Conservation (phyloP, 2,113 vertebrate genomes). For the Myotis brandtii region DNA sequence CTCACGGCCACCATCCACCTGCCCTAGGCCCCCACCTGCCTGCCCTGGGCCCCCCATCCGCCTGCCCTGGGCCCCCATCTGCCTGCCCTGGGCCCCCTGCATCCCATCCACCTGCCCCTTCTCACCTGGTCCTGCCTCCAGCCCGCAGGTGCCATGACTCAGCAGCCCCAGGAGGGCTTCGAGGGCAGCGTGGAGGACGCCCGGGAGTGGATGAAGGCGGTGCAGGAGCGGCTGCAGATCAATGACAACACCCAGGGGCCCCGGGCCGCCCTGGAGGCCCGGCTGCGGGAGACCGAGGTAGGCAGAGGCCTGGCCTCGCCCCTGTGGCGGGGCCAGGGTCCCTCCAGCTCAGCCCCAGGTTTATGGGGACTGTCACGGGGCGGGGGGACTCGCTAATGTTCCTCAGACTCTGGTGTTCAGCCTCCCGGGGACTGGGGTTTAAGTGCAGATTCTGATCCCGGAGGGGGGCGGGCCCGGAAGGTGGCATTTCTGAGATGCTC, state of each 20-base stretch:
- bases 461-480: background rate
- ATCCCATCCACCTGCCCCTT: background rate
- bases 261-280: conserved; percentile 91
- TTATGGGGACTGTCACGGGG: background rate
- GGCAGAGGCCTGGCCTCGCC: rapidly evolving
- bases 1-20: rapidly evolving
- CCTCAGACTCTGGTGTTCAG: background rate
- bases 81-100: no score
- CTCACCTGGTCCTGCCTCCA: conserved; percentile 34
- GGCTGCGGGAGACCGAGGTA: conserved; percentile 95
- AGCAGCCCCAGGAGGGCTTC: conserved; percentile 93
- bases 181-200: conserved; percentile 89
- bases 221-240: conserved; percentile 91
- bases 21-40: rapidly evolving
- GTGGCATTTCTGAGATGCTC: background rate
- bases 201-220: conserved; percentile 91
- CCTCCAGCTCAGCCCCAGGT: background rate
- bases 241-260: conserved; percentile 96
- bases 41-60: rapidly evolving
- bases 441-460: background rate
- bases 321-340: rapidly evolving
- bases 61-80: rapidly evolving
- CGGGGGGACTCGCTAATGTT: background rate
- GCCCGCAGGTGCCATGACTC: conserved; percentile 89
- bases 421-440: background rate